Conservation (phyloP, 2,113 vertebrate species). For the Hippocampus comes region DNA sequence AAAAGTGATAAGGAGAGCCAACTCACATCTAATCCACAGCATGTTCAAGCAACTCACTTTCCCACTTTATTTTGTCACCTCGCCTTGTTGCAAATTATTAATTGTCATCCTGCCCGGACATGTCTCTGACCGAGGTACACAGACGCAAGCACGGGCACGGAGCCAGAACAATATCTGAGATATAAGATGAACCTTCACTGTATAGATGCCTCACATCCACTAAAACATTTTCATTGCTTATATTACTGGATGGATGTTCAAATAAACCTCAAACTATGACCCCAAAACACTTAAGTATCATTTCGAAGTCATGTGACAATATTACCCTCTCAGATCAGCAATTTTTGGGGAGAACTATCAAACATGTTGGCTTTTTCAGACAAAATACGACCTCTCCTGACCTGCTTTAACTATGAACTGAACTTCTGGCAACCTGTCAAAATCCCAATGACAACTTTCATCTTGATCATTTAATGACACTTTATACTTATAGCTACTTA, state of each 20-base stretch:
- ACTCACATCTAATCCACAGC: background rate
- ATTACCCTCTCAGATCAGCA: too few relatives aligned
- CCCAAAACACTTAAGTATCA: too few relatives aligned
- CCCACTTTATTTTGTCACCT: background rate
- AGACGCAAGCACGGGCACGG: conserved; percentile 17
- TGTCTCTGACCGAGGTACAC: background rate
- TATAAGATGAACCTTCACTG: background rate
- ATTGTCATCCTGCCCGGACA: background rate
- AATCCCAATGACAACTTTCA: too few relatives aligned
- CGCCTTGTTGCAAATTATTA: background rate
- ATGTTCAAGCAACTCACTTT: background rate
- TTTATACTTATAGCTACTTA: too few relatives aligned
- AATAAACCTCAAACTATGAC: too few relatives aligned
- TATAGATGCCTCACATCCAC: background rate
- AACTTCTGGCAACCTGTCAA: too few relatives aligned
- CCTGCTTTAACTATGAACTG: too few relatives aligned
- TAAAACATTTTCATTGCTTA: background rate
- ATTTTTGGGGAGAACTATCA: too few relatives aligned
- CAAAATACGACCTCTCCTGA: too few relatives aligned
- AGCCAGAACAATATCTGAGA: conserved; percentile 17
- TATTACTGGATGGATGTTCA: background rate
- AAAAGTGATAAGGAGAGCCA: background rate
- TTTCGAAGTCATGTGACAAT: too few relatives aligned
- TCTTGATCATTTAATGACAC: too few relatives aligned
- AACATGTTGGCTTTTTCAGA: too few relatives aligned